Evolutionary conservation across 2,888 invertebrate genomes (phyloP).

Genomic region (Seladonia tumulorum): DNA sequence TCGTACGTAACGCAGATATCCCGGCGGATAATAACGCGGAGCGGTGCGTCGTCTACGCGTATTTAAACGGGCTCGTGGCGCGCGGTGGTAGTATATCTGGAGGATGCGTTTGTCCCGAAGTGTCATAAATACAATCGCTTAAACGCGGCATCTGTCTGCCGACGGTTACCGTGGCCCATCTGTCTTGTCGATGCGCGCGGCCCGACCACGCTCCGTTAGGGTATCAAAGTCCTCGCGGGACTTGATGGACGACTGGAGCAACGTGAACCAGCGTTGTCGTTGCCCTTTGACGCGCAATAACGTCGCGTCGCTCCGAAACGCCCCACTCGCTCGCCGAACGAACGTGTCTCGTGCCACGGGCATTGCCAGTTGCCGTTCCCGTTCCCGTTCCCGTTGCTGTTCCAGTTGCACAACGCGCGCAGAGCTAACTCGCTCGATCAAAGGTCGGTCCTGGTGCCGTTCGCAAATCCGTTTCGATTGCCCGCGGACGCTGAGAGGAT

Average conservation of each 20-base stretch:
- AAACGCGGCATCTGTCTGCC: constrained; percentile 44
- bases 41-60: constrained; percentile 41
- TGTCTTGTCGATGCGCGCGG: constrained; percentile 51
- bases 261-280: constrained; percentile 48
- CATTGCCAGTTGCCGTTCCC: background rate
- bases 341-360: constrained; percentile 32
- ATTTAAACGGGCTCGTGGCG: constrained; percentile 37
- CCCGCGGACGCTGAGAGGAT: constrained; percentile 21
- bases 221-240: constrained; percentile 50
- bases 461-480: constrained; percentile 14
- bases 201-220: constrained; percentile 31
- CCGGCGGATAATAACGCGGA: constrained; percentile 48
- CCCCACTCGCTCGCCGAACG: constrained; percentile 17
- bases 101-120: constrained; percentile 37
- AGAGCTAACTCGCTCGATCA: constrained; percentile 41
- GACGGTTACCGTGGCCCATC: constrained; percentile 44
- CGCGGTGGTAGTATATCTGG: background rate
- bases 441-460: background rate
- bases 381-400: background rate
- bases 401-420: constrained; percentile 13
- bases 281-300: constrained; percentile 61
- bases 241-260: constrained; percentile 51
- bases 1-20: constrained; percentile 42
- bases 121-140: constrained; percentile 64
- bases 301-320: constrained; percentile 37